Percentiles rank a stretch among this genome's conserved stretches.
phyloP scores from a whole-genome alignment of 2,888 invertebrate genomes.

The Andrena bicolor region DNA sequence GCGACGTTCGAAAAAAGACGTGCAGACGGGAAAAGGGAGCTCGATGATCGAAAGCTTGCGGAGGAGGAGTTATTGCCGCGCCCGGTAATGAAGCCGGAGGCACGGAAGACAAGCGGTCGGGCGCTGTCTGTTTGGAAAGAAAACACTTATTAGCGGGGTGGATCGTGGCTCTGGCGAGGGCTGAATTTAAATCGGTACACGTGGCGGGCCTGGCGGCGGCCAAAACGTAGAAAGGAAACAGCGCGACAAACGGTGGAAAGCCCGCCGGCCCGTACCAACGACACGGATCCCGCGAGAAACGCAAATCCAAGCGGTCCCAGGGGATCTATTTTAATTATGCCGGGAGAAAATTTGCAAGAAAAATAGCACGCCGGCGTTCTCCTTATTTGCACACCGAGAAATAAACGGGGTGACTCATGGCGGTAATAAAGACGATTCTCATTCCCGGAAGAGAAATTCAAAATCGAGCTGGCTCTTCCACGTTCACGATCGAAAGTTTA shows the following conservation, averaged over 20 bases:
- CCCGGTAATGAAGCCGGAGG: conserved; percentile 55
- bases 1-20: conserved; percentile 5
- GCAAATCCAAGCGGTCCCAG: conserved; percentile 41
- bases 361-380: conserved; percentile 39
- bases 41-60: conserved; percentile 45
- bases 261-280: background rate
- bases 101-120: conserved; percentile 46
- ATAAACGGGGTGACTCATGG: conserved; percentile 45
- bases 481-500: background rate
- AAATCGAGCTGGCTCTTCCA: conserved; percentile 12
- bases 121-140: conserved; percentile 65
- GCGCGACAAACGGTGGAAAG: conserved; percentile 37
- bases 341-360: conserved; percentile 53
- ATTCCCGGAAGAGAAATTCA: conserved; percentile 19
- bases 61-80: conserved; percentile 48
- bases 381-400: conserved; percentile 39
- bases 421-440: conserved; percentile 44
- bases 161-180: conserved; percentile 54
- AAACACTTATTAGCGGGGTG: conserved; percentile 67
- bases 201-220: conserved; percentile 38
- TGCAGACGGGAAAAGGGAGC: background rate
- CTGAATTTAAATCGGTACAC: conserved; percentile 67
- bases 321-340: conserved; percentile 62
- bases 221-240: conserved; percentile 42
- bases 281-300: conserved; percentile 13